Percentiles rank a stretch among this genome's conserved stretches.
These are phyloP conservation scores for Vesta saturnalis DNA, from an alignment of 2,888 invertebrate species.

Conservation along the genomic window DNA sequence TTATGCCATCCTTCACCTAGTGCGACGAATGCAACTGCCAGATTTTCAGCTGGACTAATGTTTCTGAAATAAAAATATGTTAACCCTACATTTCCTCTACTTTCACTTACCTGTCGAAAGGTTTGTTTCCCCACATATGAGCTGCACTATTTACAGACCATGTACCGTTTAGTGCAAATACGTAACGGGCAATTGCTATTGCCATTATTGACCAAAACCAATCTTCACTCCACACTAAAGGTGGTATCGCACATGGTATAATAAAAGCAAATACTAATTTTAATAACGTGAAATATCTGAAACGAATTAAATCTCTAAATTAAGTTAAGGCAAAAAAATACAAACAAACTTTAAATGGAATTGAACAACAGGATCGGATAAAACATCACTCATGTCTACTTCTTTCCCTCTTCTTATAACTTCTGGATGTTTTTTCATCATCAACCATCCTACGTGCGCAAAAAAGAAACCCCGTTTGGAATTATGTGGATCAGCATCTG, in stretches of 20 bases:
- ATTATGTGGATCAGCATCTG: slow-evolving; percentile 85
- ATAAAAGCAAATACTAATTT: slow-evolving; percentile 68
- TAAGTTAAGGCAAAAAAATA: not conserved
- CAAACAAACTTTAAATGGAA: slow-evolving; percentile 82
- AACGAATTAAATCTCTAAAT: not conserved
- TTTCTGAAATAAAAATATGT: slow-evolving; percentile 28
- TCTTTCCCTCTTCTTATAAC: slow-evolving; percentile 79
- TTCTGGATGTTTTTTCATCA: slow-evolving; percentile 89
- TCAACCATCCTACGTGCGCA: slow-evolving; percentile 92
- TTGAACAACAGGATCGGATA: slow-evolving; percentile 77
- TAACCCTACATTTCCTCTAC: not conserved
- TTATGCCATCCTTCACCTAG: slow-evolving; percentile 87
- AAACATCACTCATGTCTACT: slow-evolving; percentile 85
- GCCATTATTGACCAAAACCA: slow-evolving; percentile 73
- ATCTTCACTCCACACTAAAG: slow-evolving; percentile 75
- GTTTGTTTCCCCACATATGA: slow-evolving; percentile 81
- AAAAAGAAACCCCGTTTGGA: slow-evolving; percentile 89
- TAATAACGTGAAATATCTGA: slow-evolving; percentile 10
- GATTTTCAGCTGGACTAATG: slow-evolving; percentile 87
- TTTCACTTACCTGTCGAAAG: slow-evolving; percentile 73
- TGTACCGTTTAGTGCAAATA: slow-evolving; percentile 80
- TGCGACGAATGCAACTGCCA: slow-evolving; percentile 75
- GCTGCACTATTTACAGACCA: slow-evolving; percentile 93
- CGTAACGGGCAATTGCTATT: slow-evolving; percentile 76
- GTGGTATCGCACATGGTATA: slow-evolving; percentile 76